Conservation (phyloP, 2,113 vertebrate species). For the Psammodynastes pulverulentus region DNA sequence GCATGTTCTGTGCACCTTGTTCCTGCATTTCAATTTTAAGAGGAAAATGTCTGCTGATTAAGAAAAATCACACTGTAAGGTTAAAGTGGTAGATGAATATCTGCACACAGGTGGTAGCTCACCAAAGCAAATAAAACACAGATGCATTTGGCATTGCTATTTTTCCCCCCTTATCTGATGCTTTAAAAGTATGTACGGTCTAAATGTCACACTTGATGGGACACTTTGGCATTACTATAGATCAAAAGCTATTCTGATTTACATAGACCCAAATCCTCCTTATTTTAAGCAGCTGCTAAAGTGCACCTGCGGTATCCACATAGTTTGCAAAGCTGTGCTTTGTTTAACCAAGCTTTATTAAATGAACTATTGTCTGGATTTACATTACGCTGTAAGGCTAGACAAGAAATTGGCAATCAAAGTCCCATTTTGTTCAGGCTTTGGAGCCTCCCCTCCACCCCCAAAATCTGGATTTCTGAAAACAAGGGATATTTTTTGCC, state of each 20-base stretch:
- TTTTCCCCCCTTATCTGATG: neutral
- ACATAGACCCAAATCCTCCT: neutral
- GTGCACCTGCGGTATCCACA: neutral
- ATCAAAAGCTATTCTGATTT: neutral
- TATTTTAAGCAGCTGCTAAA: neutral
- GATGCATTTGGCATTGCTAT: too few species aligned
- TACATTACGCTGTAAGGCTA: neutral
- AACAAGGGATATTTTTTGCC: neutral
- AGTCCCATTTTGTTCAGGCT: neutral
- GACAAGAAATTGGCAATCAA: neutral
- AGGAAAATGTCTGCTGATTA: neutral
- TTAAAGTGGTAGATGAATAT: neutral
- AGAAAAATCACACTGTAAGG: neutral
- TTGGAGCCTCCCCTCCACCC: neutral
- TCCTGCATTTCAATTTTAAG: neutral
- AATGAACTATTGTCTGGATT: neutral
- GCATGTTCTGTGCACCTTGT: neutral
- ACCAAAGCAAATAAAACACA: neutral
- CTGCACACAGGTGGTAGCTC: neutral
- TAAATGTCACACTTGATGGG: neutral
- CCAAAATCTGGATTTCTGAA: neutral
- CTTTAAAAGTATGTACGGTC: neutral
- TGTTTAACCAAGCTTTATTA: neutral
- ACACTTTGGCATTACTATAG: neutral
- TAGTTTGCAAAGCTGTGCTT: neutral